Evolutionary conservation across 2,888 invertebrate genomes (phyloP).

Genomic region (Ophonus ardosiacus): DNA sequence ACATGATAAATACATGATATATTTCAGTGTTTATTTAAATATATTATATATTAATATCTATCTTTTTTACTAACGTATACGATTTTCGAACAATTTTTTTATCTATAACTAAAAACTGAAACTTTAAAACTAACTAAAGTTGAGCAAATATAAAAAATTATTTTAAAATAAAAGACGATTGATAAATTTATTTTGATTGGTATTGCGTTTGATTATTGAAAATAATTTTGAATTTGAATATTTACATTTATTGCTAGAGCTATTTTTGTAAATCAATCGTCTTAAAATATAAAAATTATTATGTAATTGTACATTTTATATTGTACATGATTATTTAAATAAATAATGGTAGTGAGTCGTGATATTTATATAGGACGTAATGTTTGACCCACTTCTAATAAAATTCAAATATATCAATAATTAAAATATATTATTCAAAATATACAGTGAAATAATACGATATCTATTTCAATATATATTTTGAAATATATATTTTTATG

Average conservation of each 20-base stretch:
- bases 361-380: conserved; percentile 32
- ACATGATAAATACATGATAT: too few species aligned
- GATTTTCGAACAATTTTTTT: neutral
- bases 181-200: neutral
- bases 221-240: neutral
- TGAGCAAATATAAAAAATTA: neutral
- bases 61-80: neutral
- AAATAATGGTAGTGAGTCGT: conserved; percentile 11
- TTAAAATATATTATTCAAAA: neutral
- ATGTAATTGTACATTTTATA: conserved; percentile 30
- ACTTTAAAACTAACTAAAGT: neutral
- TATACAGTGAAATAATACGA: neutral
- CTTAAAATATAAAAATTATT: neutral
- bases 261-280: neutral
- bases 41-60: neutral
- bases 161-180: neutral
- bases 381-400: neutral
- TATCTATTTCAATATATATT: neutral
- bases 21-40: too few species aligned
- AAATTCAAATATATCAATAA: neutral
- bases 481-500: neutral
- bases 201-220: neutral
- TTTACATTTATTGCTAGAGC: neutral
- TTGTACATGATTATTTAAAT: conserved; percentile 21
- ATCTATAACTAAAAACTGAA: neutral